Evolutionary conservation across 2,113 vertebrate genomes (phyloP).

Genomic region (Hemichromis elongatus): DNA sequence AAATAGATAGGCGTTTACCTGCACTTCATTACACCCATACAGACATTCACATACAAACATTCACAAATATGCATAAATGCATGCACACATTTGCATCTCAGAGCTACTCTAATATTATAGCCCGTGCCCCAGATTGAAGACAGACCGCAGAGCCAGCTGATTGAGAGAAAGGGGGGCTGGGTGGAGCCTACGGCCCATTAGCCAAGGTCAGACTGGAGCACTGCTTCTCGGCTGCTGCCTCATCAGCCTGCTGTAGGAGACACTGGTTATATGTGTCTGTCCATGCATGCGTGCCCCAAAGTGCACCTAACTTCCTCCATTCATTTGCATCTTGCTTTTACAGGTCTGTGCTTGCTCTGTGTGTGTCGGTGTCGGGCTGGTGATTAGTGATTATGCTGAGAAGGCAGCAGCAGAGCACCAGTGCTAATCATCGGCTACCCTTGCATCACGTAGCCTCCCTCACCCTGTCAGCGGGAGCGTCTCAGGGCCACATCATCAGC

Average conservation of each 20-base stretch:
- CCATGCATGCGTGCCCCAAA: neutral
- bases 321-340: slow-evolving; percentile 38
- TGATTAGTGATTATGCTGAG: slow-evolving; percentile 73
- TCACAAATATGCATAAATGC: neutral
- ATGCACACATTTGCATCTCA: neutral
- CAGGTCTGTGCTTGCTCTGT: neutral
- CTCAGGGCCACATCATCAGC: slow-evolving; percentile 49
- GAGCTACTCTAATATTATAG: slow-evolving; percentile 2
- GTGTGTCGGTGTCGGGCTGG: slow-evolving; percentile 8
- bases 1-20: neutral
- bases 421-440: slow-evolving; percentile 55
- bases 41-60: neutral
- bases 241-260: slow-evolving; percentile 44
- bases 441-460: slow-evolving; percentile 45
- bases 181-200: slow-evolving; percentile 59
- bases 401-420: slow-evolving; percentile 59
- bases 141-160: slow-evolving; percentile 39
- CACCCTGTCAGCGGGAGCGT: slow-evolving; percentile 36
- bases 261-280: neutral
- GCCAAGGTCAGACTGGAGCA: slow-evolving; percentile 56
- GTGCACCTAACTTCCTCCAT: slow-evolving; percentile 35
- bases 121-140: slow-evolving; percentile 19
- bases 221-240: slow-evolving; percentile 45
- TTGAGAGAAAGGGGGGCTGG: slow-evolving; percentile 18
- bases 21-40: neutral